Conservation (phyloP, 2,797 vertebrate genomes). For the Ceryle rudis region DNA sequence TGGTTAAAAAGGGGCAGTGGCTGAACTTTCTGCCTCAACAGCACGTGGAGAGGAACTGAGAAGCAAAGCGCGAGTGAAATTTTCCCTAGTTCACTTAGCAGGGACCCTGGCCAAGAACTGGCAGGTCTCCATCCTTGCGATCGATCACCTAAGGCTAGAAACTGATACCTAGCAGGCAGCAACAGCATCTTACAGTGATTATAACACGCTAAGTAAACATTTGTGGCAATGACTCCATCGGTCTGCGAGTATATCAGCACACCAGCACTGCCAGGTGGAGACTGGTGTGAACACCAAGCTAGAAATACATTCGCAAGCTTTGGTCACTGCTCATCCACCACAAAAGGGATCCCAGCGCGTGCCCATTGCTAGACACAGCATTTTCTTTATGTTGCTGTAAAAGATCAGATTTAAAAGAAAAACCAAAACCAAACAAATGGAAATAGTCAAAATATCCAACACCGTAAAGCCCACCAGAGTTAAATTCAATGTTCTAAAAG, state of each 20-base stretch:
- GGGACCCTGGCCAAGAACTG: fast-evolving
- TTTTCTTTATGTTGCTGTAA: neutral
- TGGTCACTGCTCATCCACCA: neutral
- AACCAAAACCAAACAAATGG: fast-evolving
- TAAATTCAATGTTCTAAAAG: fast-evolving
- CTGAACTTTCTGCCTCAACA: neutral
- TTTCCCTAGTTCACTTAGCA: neutral
- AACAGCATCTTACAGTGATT: fast-evolving
- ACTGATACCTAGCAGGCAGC: fast-evolving
- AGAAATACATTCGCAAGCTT: neutral
- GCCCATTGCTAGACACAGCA: fast-evolving
- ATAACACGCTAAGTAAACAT: fast-evolving
- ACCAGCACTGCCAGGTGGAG: neutral
- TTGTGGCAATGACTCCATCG: fast-evolving
- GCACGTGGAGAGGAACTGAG: fast-evolving
- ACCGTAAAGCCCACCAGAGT: neutral
- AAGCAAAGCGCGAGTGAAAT: fast-evolving
- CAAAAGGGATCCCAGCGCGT: neutral
- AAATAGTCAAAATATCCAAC: neutral
- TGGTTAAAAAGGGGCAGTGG: neutral
- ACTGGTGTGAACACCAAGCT: fast-evolving
- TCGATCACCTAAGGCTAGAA: neutral
- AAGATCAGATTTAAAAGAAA: neutral
- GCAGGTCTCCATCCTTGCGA: fast-evolving
- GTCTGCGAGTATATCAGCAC: fast-evolving